Evolutionary conservation across 2,113 vertebrate species (phyloP).

Genomic region (Microcebus ravelobensis): DNA sequence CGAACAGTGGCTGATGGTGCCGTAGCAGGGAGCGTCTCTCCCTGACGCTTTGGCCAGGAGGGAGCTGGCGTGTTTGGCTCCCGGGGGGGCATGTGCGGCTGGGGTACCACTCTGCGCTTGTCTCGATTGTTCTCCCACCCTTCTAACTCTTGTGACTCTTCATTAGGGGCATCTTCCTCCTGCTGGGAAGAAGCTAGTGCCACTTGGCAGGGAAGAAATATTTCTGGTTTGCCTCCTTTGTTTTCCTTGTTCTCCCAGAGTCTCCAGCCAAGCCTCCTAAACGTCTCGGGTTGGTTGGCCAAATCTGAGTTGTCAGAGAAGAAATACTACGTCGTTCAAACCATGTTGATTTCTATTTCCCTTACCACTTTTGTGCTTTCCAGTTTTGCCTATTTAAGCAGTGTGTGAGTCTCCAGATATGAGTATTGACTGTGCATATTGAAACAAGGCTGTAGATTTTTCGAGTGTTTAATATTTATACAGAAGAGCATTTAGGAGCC

Average conservation of each 20-base stretch:
- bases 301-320: not conserved
- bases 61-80: not conserved
- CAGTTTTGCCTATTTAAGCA: not conserved
- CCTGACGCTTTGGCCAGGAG: not conserved
- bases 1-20: not conserved
- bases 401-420: not conserved
- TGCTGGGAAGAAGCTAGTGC: not conserved
- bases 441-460: not conserved
- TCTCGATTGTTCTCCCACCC: not conserved
- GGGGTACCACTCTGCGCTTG: accelerated
- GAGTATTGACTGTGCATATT: not conserved
- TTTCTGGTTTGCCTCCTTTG: not conserved
- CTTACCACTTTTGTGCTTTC: not conserved
- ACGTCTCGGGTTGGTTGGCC: not conserved
- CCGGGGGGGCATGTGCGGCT: not conserved
- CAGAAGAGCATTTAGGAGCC: not conserved
- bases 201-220: not conserved
- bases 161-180: not conserved
- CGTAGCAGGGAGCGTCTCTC: accelerated
- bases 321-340: not conserved
- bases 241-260: not conserved
- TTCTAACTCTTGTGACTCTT: not conserved
- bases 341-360: not conserved
- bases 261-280: not conserved
- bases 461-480: not conserved